Conservation (phyloP, 1,140 invertebrate species). For the Atopsyche davidsoni region DNA sequence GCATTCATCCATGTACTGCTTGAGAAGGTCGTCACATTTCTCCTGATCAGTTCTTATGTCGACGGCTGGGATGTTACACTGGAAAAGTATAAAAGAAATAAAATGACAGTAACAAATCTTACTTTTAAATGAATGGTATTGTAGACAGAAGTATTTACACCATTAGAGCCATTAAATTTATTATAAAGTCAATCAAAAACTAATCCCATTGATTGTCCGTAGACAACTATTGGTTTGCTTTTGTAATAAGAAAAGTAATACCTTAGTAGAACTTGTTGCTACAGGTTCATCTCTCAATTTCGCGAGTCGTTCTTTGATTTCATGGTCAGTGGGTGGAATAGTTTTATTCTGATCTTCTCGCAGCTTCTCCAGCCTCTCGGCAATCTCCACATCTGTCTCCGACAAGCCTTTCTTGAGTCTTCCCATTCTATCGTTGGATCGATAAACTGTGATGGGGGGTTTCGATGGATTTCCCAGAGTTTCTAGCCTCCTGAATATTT, state of each 20-base stretch:
- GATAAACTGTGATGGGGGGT: slow-evolving; percentile 47
- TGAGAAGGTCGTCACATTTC: slow-evolving; percentile 55
- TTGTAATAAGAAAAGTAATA: slow-evolving; percentile 16
- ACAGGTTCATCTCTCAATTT: slow-evolving; percentile 49
- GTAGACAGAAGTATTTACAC: too few relatives aligned
- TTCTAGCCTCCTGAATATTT: slow-evolving; percentile 30
- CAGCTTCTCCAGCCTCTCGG: slow-evolving; percentile 54
- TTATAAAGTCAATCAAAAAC: too few relatives aligned
- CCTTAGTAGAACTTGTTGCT: slow-evolving; percentile 31
- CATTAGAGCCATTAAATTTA: too few relatives aligned
- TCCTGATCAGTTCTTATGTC: slow-evolving; percentile 54
- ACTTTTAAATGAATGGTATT: too few relatives aligned
- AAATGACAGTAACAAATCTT: too few relatives aligned
- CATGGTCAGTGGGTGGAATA: slow-evolving; percentile 43
- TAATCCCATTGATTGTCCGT: too few relatives aligned
- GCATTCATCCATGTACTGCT: slow-evolving; percentile 52
- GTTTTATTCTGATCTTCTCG: slow-evolving; percentile 42
- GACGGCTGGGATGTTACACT: slow-evolving; percentile 34
- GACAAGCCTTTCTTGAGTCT: slow-evolving; percentile 38
- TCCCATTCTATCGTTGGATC: slow-evolving; percentile 39
- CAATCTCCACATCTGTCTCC: slow-evolving; percentile 47
- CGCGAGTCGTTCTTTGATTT: slow-evolving; percentile 49
- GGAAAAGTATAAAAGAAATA: slow-evolving; percentile 29
- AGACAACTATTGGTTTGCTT: too few relatives aligned
- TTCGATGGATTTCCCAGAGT: slow-evolving; percentile 40